Evolutionary conservation across 2,797 vertebrate genomes (phyloP), one percentile per base, ranked within the genome.

Genomic region (Smutsia temminckii): DNA sequence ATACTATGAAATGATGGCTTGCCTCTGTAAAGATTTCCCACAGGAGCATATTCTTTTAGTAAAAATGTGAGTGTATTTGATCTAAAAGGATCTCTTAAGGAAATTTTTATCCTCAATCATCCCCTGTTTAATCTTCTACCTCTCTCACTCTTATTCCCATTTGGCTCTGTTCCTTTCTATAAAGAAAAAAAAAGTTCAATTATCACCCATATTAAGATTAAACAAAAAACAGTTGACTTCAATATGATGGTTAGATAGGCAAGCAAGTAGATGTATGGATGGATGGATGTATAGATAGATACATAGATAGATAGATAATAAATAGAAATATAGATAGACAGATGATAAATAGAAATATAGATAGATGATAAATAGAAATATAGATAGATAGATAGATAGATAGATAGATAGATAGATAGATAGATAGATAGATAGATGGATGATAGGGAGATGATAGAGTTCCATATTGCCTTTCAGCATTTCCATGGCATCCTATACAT

Each of bases 1-100:
- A 57, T 51, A 32, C n/a, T 29, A 55, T 86, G 21, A 85, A 95
- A 93, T 74, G 34, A 86, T 53, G 40, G 55, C 27, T 77, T 95
- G 23, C 12, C 29, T 87, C 95, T 85, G 72, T n/a, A 42, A 9
- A 92, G 55, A 57, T 88, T 83, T 89, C 53, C 63, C 64, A 34
- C 12, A 20, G 27, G 53, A 85, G 21, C 14, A 59, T 59, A 69
- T 21, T 37, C 27, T 85, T 83, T 87, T 20, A 94, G 59, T 63
- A 84, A 89, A 77, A 95, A 53, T n/a, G 46, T 37, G 40, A 72
- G 59, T 21, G 21, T 57, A 89, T 57, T 74, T 75, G 49, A 61
- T 66, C 23, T 71, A 89, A 79, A 49, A 49, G 78, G 68, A 55
- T 55, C 32, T 74, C 42, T 42, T 40, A 32, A 69, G 64, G 46